phyloP scores from a whole-genome alignment of 2,797 vertebrate species.

The Helicolenus hilgendorfi region DNA sequence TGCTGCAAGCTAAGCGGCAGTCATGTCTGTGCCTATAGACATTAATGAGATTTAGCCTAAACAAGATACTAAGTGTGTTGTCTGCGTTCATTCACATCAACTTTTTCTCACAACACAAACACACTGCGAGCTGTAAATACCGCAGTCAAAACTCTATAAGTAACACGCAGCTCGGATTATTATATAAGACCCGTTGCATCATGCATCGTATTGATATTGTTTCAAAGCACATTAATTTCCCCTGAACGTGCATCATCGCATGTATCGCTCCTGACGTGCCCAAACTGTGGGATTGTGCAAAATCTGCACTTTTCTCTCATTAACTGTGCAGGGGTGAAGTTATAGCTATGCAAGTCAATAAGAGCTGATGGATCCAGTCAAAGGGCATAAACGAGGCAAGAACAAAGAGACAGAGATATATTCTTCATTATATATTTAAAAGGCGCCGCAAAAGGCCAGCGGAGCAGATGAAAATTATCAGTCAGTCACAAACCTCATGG shows the following conservation, averaged over 20 bases:
- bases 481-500: slow-evolving; percentile 36
- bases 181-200: background rate
- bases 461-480: slow-evolving; percentile 45
- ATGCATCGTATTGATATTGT: slow-evolving; percentile 12
- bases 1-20: slow-evolving; percentile 51
- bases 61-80: slow-evolving; percentile 54
- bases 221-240: slow-evolving; percentile 50
- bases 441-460: slow-evolving; percentile 23
- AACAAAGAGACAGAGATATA: slow-evolving; percentile 44
- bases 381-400: slow-evolving; percentile 7
- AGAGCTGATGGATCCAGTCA: slow-evolving; percentile 55
- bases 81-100: slow-evolving; percentile 56
- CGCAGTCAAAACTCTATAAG: background rate
- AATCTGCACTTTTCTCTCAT: slow-evolving; percentile 46
- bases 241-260: slow-evolving; percentile 30
- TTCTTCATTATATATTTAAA: slow-evolving; percentile 63
- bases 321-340: slow-evolving; percentile 17
- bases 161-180: background rate
- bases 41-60: slow-evolving; percentile 64
- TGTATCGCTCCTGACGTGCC: background rate
- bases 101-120: slow-evolving; percentile 17
- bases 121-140: slow-evolving; percentile 5
- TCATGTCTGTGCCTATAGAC: slow-evolving; percentile 50
- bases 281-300: slow-evolving; percentile 39
- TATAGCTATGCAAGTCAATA: slow-evolving; percentile 40